Evolutionary conservation across 92 coral and sea anemone species (phyloP).

Genomic region (Siderastrea siderea): DNA sequence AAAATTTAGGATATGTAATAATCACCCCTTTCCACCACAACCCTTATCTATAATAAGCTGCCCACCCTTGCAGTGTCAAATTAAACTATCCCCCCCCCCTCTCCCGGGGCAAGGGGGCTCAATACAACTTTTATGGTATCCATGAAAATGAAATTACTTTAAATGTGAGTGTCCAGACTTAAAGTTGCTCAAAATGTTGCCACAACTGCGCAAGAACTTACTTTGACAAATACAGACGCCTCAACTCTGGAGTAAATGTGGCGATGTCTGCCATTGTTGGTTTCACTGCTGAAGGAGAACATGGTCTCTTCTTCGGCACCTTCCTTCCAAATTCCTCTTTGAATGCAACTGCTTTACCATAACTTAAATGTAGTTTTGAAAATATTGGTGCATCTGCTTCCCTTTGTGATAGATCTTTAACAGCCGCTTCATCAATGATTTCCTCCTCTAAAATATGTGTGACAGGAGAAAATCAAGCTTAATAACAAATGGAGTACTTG

Average conservation of each 20-base stretch:
- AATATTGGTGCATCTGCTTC: constrained; percentile 36
- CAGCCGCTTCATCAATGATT: constrained; percentile 23
- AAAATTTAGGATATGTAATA: background rate
- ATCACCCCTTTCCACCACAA: background rate
- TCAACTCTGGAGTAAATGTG: constrained; percentile 10
- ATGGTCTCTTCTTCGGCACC: background rate
- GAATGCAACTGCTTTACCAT: constrained; percentile 28
- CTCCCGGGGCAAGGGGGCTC: background rate
- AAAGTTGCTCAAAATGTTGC: background rate
- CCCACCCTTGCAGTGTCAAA: background rate
- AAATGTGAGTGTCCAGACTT: background rate
- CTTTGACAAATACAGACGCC: constrained; percentile 1
- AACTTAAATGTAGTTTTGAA: constrained; percentile 24
- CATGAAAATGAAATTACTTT: constrained; percentile 1
- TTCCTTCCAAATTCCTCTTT: constrained; percentile 15
- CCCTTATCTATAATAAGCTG: constrained; percentile 17
- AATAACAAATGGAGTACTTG: constrained; percentile 8
- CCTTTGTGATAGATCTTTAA: constrained; percentile 18
- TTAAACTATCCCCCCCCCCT: background rate
- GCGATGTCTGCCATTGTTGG: constrained; percentile 39
- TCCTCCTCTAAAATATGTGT: constrained; percentile 31
- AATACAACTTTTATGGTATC: background rate
- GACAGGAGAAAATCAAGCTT: constrained; percentile 8
- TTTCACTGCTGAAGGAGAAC: constrained; percentile 28
- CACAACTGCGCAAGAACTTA: constrained; percentile 11